phyloP scores from a whole-genome alignment of 23 tunicate genomes.

The Halocynthia roretzi region DNA sequence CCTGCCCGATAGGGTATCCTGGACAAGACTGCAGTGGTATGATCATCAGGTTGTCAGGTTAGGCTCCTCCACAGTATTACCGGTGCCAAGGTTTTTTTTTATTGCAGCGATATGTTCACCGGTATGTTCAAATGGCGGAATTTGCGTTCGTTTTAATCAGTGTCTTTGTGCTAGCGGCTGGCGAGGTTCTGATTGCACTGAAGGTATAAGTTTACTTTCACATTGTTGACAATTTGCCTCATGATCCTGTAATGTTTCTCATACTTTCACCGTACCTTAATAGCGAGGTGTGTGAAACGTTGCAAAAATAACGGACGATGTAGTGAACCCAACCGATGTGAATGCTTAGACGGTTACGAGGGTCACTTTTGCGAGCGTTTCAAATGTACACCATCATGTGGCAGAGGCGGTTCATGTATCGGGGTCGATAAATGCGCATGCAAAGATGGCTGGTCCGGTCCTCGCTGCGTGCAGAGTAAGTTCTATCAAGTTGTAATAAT shows the following conservation, averaged over 20 bases:
- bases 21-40: constrained; percentile 17
- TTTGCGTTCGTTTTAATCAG: constrained; percentile 63
- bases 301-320: constrained; percentile 76
- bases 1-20: constrained; percentile 65
- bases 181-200: constrained; percentile 47
- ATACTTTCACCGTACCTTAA: too few species aligned
- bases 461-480: constrained; percentile 58
- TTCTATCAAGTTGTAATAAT: background rate
- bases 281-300: constrained; percentile 15
- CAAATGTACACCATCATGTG: constrained; percentile 58
- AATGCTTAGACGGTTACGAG: constrained; percentile 52
- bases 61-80: too few species aligned
- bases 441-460: constrained; percentile 61
- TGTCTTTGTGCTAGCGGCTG: constrained; percentile 72
- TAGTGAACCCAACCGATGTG: constrained; percentile 60
- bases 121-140: constrained; percentile 75
- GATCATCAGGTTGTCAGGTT: background rate
- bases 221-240: too few species aligned
- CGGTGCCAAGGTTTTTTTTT: background rate
- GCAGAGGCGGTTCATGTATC: constrained; percentile 71
- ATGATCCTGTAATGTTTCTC: too few species aligned
- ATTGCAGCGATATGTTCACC: constrained; percentile 44
- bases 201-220: constrained; percentile 33
- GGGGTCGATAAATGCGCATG: constrained; percentile 66
- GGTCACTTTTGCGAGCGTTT: constrained; percentile 21